These are phyloP conservation scores for Aphaenogaster floridana DNA, from an alignment of 1,140 invertebrate genomes.

Conservation along the genomic window DNA sequence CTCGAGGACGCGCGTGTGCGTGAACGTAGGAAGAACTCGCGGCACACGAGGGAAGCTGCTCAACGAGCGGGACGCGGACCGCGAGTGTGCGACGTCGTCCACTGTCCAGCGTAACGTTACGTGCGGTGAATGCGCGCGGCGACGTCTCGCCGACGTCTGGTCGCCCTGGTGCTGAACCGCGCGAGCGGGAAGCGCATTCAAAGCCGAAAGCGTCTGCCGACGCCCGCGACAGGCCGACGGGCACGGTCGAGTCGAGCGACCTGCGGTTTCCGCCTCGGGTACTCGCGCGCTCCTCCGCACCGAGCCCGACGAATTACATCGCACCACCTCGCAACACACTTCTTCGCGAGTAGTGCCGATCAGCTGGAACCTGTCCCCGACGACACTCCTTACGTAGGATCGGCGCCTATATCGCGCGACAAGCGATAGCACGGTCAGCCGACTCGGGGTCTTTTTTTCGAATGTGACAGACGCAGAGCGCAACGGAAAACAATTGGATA, in stretches of 20 bases:
- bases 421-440: not conserved
- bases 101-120: not conserved
- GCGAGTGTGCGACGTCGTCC: too few species aligned
- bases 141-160: not conserved
- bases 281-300: not conserved
- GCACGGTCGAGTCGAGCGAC: not conserved
- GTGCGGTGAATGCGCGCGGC: not conserved
- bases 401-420: not conserved
- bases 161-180: too few species aligned
- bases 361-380: constrained; percentile 6
- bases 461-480: not conserved
- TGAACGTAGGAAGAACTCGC: not conserved
- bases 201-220: not conserved
- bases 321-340: not conserved
- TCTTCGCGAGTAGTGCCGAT: not conserved
- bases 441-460: not conserved
- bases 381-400: not conserved
- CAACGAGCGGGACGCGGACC: too few species aligned
- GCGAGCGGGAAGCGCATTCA: constrained; percentile 2
- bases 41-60: not conserved
- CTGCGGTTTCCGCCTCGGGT: not conserved
- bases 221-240: constrained; percentile 9
- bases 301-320: not conserved
- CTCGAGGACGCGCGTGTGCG: not conserved
- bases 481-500: not conserved